Evolutionary conservation across 2,888 invertebrate species (phyloP), one percentile per base, ranked within the genome.

Genomic region (Euproctis similis): DNA sequence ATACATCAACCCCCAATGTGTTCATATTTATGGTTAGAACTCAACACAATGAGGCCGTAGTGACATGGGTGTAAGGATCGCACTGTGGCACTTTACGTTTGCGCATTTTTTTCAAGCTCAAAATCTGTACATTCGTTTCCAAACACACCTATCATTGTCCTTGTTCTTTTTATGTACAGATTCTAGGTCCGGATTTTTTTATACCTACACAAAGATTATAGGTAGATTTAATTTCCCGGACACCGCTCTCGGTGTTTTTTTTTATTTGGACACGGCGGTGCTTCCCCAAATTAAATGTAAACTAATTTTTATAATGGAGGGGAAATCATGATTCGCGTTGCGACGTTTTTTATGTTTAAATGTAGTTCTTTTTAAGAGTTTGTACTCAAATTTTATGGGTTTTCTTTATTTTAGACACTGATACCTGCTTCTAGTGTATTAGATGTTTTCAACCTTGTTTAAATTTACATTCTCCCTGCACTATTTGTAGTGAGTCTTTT

Each of bases 261-360:
- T n/a, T 63, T 60, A 58, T 63, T 58, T 47, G 49, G 41, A 41
- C 43, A 40, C 34, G 57, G 48, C 43, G 37, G 53, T 64, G 68
- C 67, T 76, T 60, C 59, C 57, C 62, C 58, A 72, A 73, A 78
- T 78, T 69, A 70, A 80, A 80, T 69, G 72, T 73, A 76, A 78
- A 80, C 80, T 75, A 71, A 78, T 77, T 70, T 64, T 42, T 49
- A 47, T 66, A 76, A 75, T 71, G 70, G 71, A 58, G 23, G 42
- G 29, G 18, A 24, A 42, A 50, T 55, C 30, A 39, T 45, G 27
- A 36, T 37, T 36, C 14, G 4, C 31, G 10, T 28, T 13, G 10
- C 28, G 22, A 25, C 13, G 13, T 14, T 4, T 14, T 21, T 22
- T 12, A 21, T 16, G 26, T 34, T 29, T 28, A 30, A 29, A 35